Percentiles rank a stretch among this genome's conserved stretches.
Conservation (phyloP, 1,140 invertebrate species). For the Hylaeus anthracinus region DNA sequence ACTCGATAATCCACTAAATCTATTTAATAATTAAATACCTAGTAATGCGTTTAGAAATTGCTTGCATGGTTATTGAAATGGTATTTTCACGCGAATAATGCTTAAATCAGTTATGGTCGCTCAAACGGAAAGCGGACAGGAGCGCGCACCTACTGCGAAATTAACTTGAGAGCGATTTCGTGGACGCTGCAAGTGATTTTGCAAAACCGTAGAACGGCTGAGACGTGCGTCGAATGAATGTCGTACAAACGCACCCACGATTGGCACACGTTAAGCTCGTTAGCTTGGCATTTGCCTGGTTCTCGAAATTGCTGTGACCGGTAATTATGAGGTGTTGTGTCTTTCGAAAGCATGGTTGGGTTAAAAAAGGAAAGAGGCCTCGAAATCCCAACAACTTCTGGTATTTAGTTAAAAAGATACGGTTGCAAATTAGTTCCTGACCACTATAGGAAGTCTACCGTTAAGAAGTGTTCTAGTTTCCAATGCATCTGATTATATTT, state of each 20-base stretch:
- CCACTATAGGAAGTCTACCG: background rate
- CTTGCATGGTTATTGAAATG: background rate
- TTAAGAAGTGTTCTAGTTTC: background rate
- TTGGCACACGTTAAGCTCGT: slow-evolving; percentile 50
- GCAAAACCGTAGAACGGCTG: slow-evolving; percentile 23
- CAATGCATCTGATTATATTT: background rate
- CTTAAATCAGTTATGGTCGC: background rate
- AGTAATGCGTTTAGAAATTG: background rate
- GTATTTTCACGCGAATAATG: background rate
- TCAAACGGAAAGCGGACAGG: background rate
- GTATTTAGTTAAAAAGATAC: background rate
- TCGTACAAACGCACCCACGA: slow-evolving; percentile 45
- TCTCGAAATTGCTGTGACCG: slow-evolving; percentile 33
- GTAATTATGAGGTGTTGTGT: slow-evolving; percentile 54
- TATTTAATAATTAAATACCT: background rate
- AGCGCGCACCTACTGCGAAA: background rate
- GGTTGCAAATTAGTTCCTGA: slow-evolving; percentile 15
- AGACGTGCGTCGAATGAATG: slow-evolving; percentile 43
- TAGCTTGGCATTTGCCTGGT: slow-evolving; percentile 51
- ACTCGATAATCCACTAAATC: too few relatives aligned
- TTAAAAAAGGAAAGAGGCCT: background rate
- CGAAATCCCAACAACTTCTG: background rate
- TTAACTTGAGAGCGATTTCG: background rate
- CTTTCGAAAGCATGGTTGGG: slow-evolving; percentile 56
- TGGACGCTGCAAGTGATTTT: slow-evolving; percentile 16